Base-by-base conservation (phyloP, 2,888 invertebrate genomes). In the Agonopterix arenella region DNA sequence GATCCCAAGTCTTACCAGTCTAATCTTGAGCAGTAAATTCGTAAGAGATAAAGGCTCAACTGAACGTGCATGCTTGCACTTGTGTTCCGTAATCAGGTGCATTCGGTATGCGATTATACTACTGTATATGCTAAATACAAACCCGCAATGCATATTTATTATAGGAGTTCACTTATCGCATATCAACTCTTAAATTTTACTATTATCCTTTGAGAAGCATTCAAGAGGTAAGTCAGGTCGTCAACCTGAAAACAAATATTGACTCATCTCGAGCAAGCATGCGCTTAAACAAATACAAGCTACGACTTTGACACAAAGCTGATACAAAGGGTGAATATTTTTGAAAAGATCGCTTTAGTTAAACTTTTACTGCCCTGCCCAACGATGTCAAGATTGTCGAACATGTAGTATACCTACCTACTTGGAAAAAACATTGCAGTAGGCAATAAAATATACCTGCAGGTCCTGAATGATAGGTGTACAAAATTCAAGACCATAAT, bases 171-270 rank as follows among this genome's bases (percentile, higher is more conserved):
- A 28, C 28, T 28, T 28, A 40, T 40, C 40, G n/a, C 10, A 11
- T 40, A n/a, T 40, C 40, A 10, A 7, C 40, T 40, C 28, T 28
- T 28, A 7, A 11, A 40, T 47, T 36, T 47, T 13, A 47, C 47
- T 48, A 47, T 51, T 54, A 54, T 59, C 57, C 56, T 58, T 56
- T 49, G 16, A 7, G 45, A 51, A 52, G 54, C 45, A 49, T 54
- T 50, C 48, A 11, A 46, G 47, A 51, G 52, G 11, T 5, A 64
- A 70, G 71, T 66, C 60, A 60, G 82, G 78, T 83, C 84, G 70
- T 70, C 67, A 70, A 82, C 81, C 84, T 73, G 68, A 73, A 71
- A 84, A 84, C 84, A 84, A 84, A 84, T 84, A 84, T 85, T 85
- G 77, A 84, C 80, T 78, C 75, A 76, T 78, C 77, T 74, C 67